Evolutionary conservation across 2,888 invertebrate species (phyloP).

Genomic region (Syritta pipiens): DNA sequence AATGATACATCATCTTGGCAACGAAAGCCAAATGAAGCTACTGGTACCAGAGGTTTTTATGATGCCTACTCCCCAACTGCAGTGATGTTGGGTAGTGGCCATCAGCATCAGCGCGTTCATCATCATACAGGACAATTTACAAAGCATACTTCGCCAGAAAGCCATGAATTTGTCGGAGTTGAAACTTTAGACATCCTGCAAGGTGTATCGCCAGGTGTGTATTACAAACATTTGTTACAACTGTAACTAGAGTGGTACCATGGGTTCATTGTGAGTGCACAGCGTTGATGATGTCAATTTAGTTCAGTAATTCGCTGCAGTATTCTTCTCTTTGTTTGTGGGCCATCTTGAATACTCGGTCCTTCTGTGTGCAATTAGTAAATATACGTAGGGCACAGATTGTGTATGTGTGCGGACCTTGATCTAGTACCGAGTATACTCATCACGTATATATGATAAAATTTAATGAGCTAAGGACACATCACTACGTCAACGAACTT

Average conservation of each 20-base stretch:
- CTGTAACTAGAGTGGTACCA: not conserved
- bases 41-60: conserved; percentile 61
- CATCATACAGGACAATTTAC: conserved; percentile 67
- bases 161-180: conserved; percentile 77
- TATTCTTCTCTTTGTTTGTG: conserved; percentile 1
- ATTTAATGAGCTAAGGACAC: conserved; percentile 51
- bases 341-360: conserved; percentile 8
- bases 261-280: conserved; percentile 39
- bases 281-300: conserved; percentile 57
- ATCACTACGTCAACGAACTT: conserved; percentile 52
- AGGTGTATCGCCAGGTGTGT: conserved; percentile 78
- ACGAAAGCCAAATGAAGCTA: conserved; percentile 57
- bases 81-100: conserved; percentile 69
- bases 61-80: conserved; percentile 56
- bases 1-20: conserved; percentile 62
- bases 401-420: conserved; percentile 14
- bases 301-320: conserved; percentile 16
- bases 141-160: conserved; percentile 64
- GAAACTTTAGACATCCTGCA: conserved; percentile 78
- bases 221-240: conserved; percentile 17
- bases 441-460: conserved; percentile 46
- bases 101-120: conserved; percentile 71
- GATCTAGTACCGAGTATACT: conserved; percentile 40
- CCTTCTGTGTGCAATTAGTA: conserved; percentile 45
- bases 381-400: not conserved